phyloP scores from a whole-genome alignment of 2,888 invertebrate species.

The Epistrophe eligans region DNA sequence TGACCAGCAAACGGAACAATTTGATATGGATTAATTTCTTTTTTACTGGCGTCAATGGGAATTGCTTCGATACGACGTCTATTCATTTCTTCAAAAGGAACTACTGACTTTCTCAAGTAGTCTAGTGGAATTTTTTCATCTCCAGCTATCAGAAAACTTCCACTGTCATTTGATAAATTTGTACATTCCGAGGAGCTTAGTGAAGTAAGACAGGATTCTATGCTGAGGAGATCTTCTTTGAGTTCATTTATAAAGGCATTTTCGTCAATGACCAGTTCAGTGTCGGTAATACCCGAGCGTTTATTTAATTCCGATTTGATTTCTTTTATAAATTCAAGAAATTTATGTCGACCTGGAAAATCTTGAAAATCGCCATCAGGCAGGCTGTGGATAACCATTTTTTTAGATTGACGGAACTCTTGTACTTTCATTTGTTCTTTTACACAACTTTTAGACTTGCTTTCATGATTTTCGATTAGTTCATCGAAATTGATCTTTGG shows the following conservation, averaged over 20 bases:
- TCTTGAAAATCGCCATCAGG: conserved; percentile 78
- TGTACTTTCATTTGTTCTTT: background rate
- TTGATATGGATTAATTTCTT: conserved; percentile 80
- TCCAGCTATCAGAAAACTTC: conserved; percentile 81
- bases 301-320: conserved; percentile 77
- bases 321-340: conserved; percentile 79
- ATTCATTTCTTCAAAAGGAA: conserved; percentile 82
- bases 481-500: conserved; percentile 77
- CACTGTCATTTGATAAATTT: conserved; percentile 82
- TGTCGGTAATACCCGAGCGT: background rate
- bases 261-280: conserved; percentile 78
- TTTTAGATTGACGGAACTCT: conserved; percentile 36
- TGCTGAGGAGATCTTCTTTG: conserved; percentile 81
- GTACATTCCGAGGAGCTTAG: conserved; percentile 82
- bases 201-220: conserved; percentile 82
- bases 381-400: conserved; percentile 79
- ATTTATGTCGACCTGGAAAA: conserved; percentile 80
- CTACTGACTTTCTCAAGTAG: conserved; percentile 81
- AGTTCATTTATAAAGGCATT: conserved; percentile 79
- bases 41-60: conserved; percentile 79
- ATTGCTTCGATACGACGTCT: conserved; percentile 80
- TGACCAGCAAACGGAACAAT: conserved; percentile 82
- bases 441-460: background rate
- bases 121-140: conserved; percentile 82
- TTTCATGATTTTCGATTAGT: conserved; percentile 77